Evolutionary conservation across 1,140 invertebrate genomes (phyloP).

Genomic region (Potamilus streckersoni): DNA sequence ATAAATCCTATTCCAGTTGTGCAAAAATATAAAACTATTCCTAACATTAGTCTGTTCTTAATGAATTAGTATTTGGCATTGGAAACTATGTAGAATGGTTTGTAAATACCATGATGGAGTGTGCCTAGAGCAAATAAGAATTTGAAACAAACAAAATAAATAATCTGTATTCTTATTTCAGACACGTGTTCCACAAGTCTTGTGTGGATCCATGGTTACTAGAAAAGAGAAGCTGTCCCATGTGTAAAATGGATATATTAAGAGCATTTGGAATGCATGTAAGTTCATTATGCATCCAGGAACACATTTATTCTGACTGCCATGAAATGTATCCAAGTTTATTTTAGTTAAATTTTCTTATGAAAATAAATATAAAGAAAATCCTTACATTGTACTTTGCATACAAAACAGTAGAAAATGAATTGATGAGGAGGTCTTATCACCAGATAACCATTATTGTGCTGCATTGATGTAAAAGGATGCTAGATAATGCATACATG

Average conservation of each 20-base stretch:
- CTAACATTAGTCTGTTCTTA: too few species aligned
- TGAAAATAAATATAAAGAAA: neutral
- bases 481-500: too few species aligned
- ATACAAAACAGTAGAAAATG: neutral
- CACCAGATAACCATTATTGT: too few species aligned
- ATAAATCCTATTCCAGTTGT: too few species aligned
- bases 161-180: conserved; percentile 68
- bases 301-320: neutral
- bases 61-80: too few species aligned
- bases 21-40: too few species aligned
- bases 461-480: too few species aligned
- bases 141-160: too few species aligned
- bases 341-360: neutral
- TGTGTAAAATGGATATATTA: conserved; percentile 96
- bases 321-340: neutral
- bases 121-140: too few species aligned
- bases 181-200: conserved; percentile 92
- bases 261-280: conserved; percentile 85
- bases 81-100: too few species aligned
- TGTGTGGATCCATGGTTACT: conserved; percentile 96
- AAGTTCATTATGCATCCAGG: conserved; percentile 15
- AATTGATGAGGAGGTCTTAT: neutral
- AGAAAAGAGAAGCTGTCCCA: conserved; percentile 92
- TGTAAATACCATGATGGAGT: too few species aligned
- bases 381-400: neutral